These are phyloP conservation scores for Liopterus haemorrhoidalis DNA, from an alignment of 2,888 invertebrate genomes.

Conservation along the genomic window DNA sequence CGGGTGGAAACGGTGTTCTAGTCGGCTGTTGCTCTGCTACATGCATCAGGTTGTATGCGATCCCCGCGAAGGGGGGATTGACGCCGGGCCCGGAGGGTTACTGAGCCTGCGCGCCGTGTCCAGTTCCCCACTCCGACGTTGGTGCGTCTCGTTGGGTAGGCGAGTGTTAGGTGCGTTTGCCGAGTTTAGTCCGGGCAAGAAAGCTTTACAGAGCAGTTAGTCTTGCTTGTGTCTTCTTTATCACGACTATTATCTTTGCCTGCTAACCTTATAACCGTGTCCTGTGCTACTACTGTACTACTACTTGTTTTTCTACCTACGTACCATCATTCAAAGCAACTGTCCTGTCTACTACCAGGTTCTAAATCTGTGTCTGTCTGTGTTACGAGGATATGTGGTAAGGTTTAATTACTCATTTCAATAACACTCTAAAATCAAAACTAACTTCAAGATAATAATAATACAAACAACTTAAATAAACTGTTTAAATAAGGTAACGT, in stretches of 20 bases:
- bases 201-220: slow-evolving; percentile 55
- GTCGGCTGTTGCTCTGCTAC: slow-evolving; percentile 28
- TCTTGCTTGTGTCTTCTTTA: slow-evolving; percentile 37
- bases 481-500: too few species aligned
- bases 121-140: not conserved
- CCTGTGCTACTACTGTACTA: too few species aligned
- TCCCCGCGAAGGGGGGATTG: too few species aligned
- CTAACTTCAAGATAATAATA: too few species aligned
- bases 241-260: slow-evolving; percentile 24
- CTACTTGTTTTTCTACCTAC: too few species aligned
- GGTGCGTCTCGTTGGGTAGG: not conserved
- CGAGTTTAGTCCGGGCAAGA: slow-evolving; percentile 49
- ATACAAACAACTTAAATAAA: too few species aligned
- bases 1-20: slow-evolving; percentile 30
- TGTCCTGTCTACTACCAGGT: not conserved
- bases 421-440: too few species aligned
- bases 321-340: slow-evolving; percentile 1
- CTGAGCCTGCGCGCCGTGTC: not conserved
- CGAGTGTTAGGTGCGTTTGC: slow-evolving; percentile 1
- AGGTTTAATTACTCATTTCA: too few species aligned
- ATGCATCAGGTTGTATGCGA: slow-evolving; percentile 45
- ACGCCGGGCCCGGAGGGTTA: slow-evolving; percentile 27
- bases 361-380: not conserved
- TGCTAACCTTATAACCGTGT: slow-evolving; percentile 21
- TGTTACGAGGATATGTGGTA: not conserved